Base-by-base conservation (phyloP, 2,888 invertebrate species). In the Ectemnius cavifrons region DNA sequence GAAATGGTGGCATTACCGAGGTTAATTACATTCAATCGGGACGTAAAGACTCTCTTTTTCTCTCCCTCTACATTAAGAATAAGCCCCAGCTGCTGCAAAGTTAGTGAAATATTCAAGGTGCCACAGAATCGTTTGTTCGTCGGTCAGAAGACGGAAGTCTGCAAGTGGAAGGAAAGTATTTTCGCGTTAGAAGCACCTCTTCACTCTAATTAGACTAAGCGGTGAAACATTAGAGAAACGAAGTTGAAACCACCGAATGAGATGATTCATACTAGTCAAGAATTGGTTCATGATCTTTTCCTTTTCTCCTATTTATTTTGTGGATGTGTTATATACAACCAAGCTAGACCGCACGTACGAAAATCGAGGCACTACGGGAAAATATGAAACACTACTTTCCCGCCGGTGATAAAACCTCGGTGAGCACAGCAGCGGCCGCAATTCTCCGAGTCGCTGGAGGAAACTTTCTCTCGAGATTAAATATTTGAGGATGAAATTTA, bases 181-280 rank as follows among this genome's bases (percentile, higher is more conserved):
- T 64, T 46, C 46, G 63, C 63, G 63, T 60, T 64, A 57, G 57
- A 63, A 60, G 67, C 60, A 67, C 63, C 61, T 64, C 67, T 73
- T 61, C 11, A 13, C 73, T 14, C 67, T 73, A 74, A 73, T 73
- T 73, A 61, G 61, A 23, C 67, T 58, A 63, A 62, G 63, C 57
- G 52, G 16, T 8, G 52, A 16, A 1, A 52, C 16, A 13, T 14
- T 52, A 11, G 13, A 14, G 52, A 52, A 52, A 52, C 5, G 13
- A 52, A 16, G 11, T 52, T 1, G 11, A 37, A 14, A 1, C 16
- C n/a, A 52, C 52, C 13, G 4, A 4, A 52, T 13, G 52, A 16
- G 16, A 52, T 16, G n/a, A 52, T 52, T 13, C 52, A 52, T 16
- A 52, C 14, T 52, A 14, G 5, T 37, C 8, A 8, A 37, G 8